These are phyloP conservation scores for Drosophila formosana DNA, from an alignment of 2,888 invertebrate genomes.

Conservation along the genomic window DNA sequence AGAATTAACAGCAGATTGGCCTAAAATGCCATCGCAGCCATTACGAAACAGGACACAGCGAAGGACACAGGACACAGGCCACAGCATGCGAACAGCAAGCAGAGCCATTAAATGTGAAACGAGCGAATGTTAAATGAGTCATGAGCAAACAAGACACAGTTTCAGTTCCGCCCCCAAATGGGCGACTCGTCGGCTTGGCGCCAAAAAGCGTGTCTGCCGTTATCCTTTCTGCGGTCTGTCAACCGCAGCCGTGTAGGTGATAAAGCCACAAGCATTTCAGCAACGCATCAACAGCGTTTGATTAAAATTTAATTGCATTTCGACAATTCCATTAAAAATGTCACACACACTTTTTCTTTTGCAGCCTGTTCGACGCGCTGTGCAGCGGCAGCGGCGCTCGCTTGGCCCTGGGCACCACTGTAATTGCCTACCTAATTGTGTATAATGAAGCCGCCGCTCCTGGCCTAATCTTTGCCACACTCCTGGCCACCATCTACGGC, in stretches of 20 bases:
- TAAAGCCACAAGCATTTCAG: slow-evolving; percentile 26
- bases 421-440: slow-evolving; percentile 82
- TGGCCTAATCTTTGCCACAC: slow-evolving; percentile 81
- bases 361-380: slow-evolving; percentile 81
- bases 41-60: slow-evolving; percentile 52
- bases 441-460: slow-evolving; percentile 84
- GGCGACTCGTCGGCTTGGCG: slow-evolving; percentile 47
- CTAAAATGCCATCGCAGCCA: slow-evolving; percentile 19
- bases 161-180: slow-evolving; percentile 3
- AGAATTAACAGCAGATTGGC: slow-evolving; percentile 65
- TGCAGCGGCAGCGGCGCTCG: slow-evolving; percentile 84
- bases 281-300: slow-evolving; percentile 18
- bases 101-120: slow-evolving; percentile 16
- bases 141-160: slow-evolving; percentile 40
- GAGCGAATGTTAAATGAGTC: slow-evolving; percentile 61
- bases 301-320: slow-evolving; percentile 46
- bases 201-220: slow-evolving; percentile 42
- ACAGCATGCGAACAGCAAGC: slow-evolving; percentile 11
- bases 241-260: slow-evolving; percentile 51
- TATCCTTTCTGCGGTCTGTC: slow-evolving; percentile 9
- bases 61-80: slow-evolving; percentile 27
- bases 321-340: slow-evolving; percentile 27
- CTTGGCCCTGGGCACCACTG: slow-evolving; percentile 83
- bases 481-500: slow-evolving; percentile 83
- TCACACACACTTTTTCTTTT: slow-evolving; percentile 33